These are phyloP conservation scores for Falco rusticolus DNA, from an alignment of 2,797 vertebrate species.

Conservation along the genomic window DNA sequence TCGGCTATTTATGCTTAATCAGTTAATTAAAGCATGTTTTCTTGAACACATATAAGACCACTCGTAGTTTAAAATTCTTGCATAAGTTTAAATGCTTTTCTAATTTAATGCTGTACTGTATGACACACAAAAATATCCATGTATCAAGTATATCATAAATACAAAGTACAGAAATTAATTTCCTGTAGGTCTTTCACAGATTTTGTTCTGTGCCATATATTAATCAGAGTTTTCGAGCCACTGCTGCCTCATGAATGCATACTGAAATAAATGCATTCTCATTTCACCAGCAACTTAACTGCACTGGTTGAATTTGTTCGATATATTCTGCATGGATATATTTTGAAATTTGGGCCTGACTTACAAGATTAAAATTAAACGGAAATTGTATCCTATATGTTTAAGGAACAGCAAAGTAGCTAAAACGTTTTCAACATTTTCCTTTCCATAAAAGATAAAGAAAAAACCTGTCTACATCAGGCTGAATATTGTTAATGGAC, in stretches of 20 bases:
- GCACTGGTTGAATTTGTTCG: background rate
- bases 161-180: conserved; percentile 34
- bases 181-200: background rate
- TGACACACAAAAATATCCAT: background rate
- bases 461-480: background rate
- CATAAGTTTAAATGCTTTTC: background rate
- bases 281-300: background rate
- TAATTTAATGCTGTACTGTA: background rate
- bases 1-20: background rate
- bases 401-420: background rate
- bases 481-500: background rate
- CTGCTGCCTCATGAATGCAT: background rate
- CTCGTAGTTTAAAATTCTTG: background rate
- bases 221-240: background rate
- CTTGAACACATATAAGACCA: background rate
- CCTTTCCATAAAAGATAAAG: background rate
- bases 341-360: background rate
- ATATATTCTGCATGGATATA: background rate
- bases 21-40: background rate
- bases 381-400: background rate
- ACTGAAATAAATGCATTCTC: background rate
- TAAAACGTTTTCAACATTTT: background rate
- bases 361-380: background rate
- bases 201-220: background rate
- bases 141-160: background rate